Evolutionary conservation across 2,888 invertebrate species (phyloP), one percentile per base, ranked within the genome.

Genomic region (Xestia sexstrigata): DNA sequence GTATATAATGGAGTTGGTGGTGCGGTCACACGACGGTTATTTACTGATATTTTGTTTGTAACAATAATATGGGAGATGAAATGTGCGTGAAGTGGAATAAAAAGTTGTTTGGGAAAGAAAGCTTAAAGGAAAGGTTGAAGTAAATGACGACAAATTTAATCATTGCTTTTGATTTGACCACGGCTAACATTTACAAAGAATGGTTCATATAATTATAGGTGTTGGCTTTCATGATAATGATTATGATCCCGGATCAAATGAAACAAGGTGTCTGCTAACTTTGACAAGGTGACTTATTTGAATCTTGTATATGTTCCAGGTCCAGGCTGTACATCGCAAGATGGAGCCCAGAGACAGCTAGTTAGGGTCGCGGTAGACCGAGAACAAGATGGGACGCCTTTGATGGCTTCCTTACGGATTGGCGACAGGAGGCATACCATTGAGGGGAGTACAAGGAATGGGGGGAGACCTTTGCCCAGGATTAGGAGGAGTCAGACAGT

Each of bases 1-100:
- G 68, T 69, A 55, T 73, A 78, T 84, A 87, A 88, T 85, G 83
- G 84, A 70, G 78, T 79, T 62, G 26, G 74, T 63, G 71, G 68
- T 85, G 78, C 66, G 76, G 78, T 85, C 76, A 83, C 60, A 42
- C 42, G 65, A 42, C 62, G 17, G 35, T 60, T 68, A 63, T 83
- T 79, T 70, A 69, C 63, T 49, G 72, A 39, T 47, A 72, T 47
- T 82, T 71, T 74, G 52, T 76, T 70, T 67, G 45, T 20, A 72
- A 58, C 45, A 58, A 47, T 39, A 45, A 30, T 20, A 39, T 23
- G 20, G 15, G n/a, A 49, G 11, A n/a, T 15, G 9, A n/a, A 74
- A 45, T 74, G 1, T 55, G 15, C n/a, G 47, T 67, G 17, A 35
- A 65, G 26, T 30, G 17, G 23, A 73, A 20, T 13, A 9, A 9